These are phyloP conservation scores for Danio rerio DNA, from an alignment of 2,113 vertebrate genomes.

Conservation along the genomic window DNA sequence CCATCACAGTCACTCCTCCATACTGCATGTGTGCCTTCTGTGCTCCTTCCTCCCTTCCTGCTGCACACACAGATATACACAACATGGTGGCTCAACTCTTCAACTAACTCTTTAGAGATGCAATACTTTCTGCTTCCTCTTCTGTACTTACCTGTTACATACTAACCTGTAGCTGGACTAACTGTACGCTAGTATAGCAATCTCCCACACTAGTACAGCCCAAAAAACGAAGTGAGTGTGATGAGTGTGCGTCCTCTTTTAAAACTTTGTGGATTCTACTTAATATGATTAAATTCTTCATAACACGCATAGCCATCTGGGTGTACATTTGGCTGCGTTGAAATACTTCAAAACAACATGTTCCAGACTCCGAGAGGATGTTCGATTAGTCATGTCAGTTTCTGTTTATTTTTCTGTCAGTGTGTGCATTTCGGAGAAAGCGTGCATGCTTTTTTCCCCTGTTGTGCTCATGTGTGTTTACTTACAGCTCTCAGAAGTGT, in stretches of 20 bases:
- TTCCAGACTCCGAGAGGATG: not conserved
- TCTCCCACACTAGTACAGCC: not conserved
- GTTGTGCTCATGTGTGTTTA: conserved; percentile 43
- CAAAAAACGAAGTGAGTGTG: not conserved
- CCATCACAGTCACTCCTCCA: conserved; percentile 88
- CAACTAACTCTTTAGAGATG: not conserved
- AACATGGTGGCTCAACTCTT: not conserved
- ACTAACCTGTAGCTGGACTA: conserved; percentile 57
- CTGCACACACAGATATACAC: conserved; percentile 49
- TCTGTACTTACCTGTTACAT: not conserved
- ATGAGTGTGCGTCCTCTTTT: not conserved
- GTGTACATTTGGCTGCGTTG: not conserved
- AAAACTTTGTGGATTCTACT: not conserved
- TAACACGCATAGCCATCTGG: conserved; percentile 13
- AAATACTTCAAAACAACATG: not conserved
- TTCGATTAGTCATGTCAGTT: not conserved
- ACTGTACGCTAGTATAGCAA: not conserved
- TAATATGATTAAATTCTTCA: not conserved
- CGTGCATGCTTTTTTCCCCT: conserved; percentile 2
- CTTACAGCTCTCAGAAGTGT: conserved; percentile 64
- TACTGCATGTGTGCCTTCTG: conserved; percentile 79
- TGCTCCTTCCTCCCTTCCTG: conserved; percentile 58
- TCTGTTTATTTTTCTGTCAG: conserved; percentile 17
- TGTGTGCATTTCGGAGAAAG: conserved; percentile 15
- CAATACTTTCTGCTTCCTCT: not conserved